These are phyloP conservation scores for Cheirogaleus medius DNA, from an alignment of 2,113 vertebrate genomes.

Conservation along the genomic window DNA sequence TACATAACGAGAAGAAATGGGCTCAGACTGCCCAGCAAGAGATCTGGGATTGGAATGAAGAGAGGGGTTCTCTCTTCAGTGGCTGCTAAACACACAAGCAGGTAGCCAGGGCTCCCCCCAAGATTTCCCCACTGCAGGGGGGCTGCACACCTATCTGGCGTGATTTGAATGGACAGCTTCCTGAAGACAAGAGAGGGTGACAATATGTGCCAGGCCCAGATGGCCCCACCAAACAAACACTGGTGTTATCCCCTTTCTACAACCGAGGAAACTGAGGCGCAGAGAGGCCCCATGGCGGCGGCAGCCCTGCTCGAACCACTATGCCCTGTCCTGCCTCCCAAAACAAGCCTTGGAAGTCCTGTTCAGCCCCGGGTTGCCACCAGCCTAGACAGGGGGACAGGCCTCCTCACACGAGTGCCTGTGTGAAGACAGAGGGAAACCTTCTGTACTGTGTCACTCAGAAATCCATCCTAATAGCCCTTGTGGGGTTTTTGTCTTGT, in stretches of 20 bases:
- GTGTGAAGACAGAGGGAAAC: background rate
- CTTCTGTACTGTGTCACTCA: background rate
- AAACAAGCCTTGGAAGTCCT: background rate
- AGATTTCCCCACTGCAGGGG: background rate
- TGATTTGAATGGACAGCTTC: background rate
- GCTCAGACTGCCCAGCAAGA: background rate
- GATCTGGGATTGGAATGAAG: background rate
- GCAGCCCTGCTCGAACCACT: background rate
- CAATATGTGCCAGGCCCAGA: background rate
- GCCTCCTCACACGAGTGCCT: background rate
- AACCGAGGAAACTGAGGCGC: background rate
- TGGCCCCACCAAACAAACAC: fast-evolving
- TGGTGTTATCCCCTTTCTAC: background rate
- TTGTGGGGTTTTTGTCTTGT: background rate
- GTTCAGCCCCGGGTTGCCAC: background rate
- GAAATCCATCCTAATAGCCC: background rate
- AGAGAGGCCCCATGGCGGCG: background rate
- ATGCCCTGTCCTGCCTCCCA: background rate
- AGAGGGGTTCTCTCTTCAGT: background rate
- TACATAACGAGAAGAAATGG: constrained; percentile 32
- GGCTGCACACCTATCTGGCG: no score
- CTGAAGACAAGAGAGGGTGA: background rate
- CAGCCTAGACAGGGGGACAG: background rate
- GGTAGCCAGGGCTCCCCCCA: background rate
- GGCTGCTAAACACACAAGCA: background rate